Evolutionary conservation across 2,888 invertebrate genomes (phyloP).

Genomic region (Trilocha varians): DNA sequence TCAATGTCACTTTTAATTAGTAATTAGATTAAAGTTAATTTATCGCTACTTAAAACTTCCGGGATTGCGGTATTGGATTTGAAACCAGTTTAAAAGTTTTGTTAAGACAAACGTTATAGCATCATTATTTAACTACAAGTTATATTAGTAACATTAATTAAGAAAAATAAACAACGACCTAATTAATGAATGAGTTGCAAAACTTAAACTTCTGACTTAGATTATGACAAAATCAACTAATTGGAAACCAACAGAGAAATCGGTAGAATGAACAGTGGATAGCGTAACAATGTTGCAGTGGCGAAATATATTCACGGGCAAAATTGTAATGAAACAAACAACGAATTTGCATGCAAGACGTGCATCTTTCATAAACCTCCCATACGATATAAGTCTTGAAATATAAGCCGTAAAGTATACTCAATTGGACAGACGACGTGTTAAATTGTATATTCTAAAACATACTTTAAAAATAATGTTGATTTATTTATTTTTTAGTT

Average conservation of each 20-base stretch:
- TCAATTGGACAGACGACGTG: not conserved
- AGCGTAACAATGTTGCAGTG: slow-evolving; percentile 36
- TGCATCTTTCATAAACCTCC: slow-evolving; percentile 13
- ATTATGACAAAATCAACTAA: not conserved
- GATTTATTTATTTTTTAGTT: too few relatives aligned
- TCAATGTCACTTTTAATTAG: not conserved
- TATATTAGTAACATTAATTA: too few relatives aligned
- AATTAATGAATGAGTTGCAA: too few relatives aligned
- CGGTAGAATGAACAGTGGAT: slow-evolving; percentile 51
- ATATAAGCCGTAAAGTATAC: slow-evolving; percentile 16
- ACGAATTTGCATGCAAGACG: slow-evolving; percentile 41
- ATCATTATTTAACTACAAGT: too few relatives aligned
- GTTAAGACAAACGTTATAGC: too few relatives aligned
- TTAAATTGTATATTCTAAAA: too few relatives aligned
- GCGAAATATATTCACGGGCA: slow-evolving; percentile 36
- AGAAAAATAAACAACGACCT: too few relatives aligned
- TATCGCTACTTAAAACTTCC: not conserved
- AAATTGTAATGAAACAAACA: slow-evolving; percentile 43
- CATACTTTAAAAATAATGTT: too few relatives aligned
- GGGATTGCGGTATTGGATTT: too few relatives aligned
- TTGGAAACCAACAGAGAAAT: slow-evolving; percentile 55
- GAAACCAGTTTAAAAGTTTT: too few relatives aligned
- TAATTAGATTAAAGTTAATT: not conserved
- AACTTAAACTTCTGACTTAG: too few relatives aligned
- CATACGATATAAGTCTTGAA: slow-evolving; percentile 12